A percentile compares a stretch with the other conserved stretches of the same genome.
phyloP scores from a whole-genome alignment of 1,140 invertebrate species.

The Diploscapter pachys region DNA sequence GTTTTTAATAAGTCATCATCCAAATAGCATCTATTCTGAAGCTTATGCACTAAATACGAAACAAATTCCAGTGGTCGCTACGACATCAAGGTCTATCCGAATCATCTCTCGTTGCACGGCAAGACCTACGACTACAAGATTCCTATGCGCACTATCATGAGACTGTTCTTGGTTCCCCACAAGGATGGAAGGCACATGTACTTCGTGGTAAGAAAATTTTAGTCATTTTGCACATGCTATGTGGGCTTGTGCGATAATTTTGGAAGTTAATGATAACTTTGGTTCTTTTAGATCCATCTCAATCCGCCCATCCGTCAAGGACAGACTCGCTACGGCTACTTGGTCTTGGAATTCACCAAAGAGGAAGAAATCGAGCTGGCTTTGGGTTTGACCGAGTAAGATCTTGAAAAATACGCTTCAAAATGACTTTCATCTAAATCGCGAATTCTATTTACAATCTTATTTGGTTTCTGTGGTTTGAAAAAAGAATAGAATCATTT shows the following conservation, averaged over 20 bases:
- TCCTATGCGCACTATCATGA: conserved; percentile 86
- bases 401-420: conserved; percentile 12
- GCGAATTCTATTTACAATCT: background rate
- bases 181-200: conserved; percentile 97
- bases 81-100: conserved; percentile 95
- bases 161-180: conserved; percentile 90
- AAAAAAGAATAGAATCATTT: too few relatives aligned
- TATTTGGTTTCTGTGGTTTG: too few relatives aligned
- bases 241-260: conserved; percentile 13
- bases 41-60: background rate
- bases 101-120: conserved; percentile 96
- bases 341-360: conserved; percentile 87
- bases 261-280: conserved; percentile 25
- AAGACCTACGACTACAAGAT: conserved; percentile 99
- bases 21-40: background rate
- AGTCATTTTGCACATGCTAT: background rate
- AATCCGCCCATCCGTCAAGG: conserved; percentile 99
- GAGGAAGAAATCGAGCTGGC: conserved; percentile 87
- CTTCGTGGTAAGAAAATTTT: conserved; percentile 74
- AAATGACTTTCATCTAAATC: background rate
- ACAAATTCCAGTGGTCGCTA: conserved; percentile 82
- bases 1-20: background rate
- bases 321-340: conserved; percentile 88
- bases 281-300: conserved; percentile 71
- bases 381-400: conserved; percentile 81